A percentile compares a stretch with the other conserved stretches of the same genome.
Conservation (phyloP, 2,888 invertebrate genomes). For the Yponomeuta plumbellus region DNA sequence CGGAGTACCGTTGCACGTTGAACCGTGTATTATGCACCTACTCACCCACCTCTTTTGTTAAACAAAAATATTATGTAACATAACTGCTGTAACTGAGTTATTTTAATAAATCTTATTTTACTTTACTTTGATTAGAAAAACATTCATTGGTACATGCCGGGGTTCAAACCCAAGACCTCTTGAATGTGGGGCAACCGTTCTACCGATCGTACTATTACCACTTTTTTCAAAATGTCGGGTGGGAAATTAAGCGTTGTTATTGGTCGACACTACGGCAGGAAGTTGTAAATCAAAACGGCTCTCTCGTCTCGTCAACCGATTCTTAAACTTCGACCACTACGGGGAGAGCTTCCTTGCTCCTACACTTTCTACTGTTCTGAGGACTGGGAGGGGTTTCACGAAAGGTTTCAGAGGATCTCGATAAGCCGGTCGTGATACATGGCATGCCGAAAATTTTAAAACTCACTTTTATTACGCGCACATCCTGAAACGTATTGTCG, state of each 20-base stretch:
- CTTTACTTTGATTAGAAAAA: too few species aligned
- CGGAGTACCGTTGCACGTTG: too few species aligned
- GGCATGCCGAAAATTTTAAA: constrained; percentile 54
- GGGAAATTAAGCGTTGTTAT: neutral
- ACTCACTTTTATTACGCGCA: constrained; percentile 52
- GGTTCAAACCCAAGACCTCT: too few species aligned
- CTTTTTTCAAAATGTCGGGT: neutral
- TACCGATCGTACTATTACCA: too few species aligned
- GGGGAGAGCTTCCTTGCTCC: constrained; percentile 31
- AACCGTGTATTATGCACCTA: too few species aligned
- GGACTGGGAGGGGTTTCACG: constrained; percentile 20
- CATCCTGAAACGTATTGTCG: constrained; percentile 50
- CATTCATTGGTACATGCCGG: too few species aligned
- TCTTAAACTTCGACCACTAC: constrained; percentile 39
- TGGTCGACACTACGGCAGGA: constrained; percentile 41
- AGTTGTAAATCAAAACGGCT: constrained; percentile 64
- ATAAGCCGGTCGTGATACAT: constrained; percentile 32
- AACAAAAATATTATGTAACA: too few species aligned
- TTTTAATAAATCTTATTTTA: too few species aligned
- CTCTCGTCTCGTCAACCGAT: constrained; percentile 47
- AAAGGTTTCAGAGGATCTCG: constrained; percentile 27
- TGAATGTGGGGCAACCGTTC: neutral
- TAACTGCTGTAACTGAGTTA: too few species aligned
- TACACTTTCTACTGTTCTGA: constrained; percentile 20
- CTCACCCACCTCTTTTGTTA: too few species aligned